Base-by-base conservation (phyloP, 2,797 vertebrate species). In the Poliocrania exsul region DNA sequence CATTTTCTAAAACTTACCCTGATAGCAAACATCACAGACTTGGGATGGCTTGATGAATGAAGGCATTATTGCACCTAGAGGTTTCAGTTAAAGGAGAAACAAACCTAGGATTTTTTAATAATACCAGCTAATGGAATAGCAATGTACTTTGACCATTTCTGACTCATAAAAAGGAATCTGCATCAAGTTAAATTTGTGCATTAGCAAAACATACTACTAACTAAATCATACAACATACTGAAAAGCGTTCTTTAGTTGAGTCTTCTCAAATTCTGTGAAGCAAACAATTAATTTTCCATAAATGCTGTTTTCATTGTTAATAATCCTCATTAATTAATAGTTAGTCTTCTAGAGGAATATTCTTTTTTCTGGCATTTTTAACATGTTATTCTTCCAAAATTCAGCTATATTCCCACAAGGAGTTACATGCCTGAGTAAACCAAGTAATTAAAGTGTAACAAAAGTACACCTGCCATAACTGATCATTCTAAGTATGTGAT, bases 401-500 rank as follows among this genome's bases (percentile, higher is more conserved):
- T 73, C 40, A 66, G 25, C 67, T 79, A 16, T 49, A 79, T 49
- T 81, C 19, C 70, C 77, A 37, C 15, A 51, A 69, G 44, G 33
- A 69, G 6, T 44, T 75, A 58, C 47, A 88, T 14, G 60, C 47
- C 37, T 29, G 10, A 95, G 29, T 84, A 93, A 95, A 77, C 5
- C 35, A 79, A 93, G 67, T n/a, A 94, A 93, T 77, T 69, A 54
- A 62, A 91, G 44, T 11, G 24, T 29, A 85, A 92, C 67, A 93
- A 74, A 91, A 89, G 60, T 31, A 91, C 46, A 88, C n/a, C 28
- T 81, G 64, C 10, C 24, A 1, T 44, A 90, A 78, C 53, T 47
- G 40, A 82, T 73, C 35, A 51, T 84, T 82, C 71, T 53, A 79
- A 77, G 56, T 33, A 75, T 12, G 15, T 7, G 5, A 82, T 67